phyloP scores from a whole-genome alignment of 2,888 invertebrate species.

The Phortica magna region DNA sequence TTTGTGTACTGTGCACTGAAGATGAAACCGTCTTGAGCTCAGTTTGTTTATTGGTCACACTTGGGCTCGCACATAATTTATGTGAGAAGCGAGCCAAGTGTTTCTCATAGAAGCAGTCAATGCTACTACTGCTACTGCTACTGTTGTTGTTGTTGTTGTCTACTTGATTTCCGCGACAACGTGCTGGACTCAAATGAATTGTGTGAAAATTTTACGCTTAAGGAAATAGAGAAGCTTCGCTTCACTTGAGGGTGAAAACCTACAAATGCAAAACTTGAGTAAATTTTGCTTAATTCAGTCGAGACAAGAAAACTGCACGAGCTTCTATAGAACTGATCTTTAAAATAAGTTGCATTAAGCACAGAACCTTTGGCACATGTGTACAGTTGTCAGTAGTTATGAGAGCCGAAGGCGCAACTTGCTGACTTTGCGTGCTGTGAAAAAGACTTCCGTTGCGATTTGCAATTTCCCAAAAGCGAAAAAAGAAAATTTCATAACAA shows the following conservation, averaged over 20 bases:
- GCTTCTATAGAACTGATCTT: conserved; percentile 17
- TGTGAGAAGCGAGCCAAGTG: conserved; percentile 70
- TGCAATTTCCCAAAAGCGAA: conserved; percentile 18
- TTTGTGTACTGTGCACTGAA: neutral
- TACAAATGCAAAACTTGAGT: conserved; percentile 53
- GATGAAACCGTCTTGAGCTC: conserved; percentile 46
- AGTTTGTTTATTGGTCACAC: conserved; percentile 75
- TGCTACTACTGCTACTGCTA: neutral
- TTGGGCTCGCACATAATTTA: conserved; percentile 75
- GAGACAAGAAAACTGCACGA: neutral
- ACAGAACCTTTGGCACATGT: neutral
- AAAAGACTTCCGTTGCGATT: conserved; percentile 10
- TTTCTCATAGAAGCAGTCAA: conserved; percentile 61
- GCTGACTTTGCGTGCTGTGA: conserved; percentile 2
- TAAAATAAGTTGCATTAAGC: neutral
- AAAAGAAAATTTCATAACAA: neutral
- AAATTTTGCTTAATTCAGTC: neutral
- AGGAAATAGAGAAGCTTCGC: conserved; percentile 18
- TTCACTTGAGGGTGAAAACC: conserved; percentile 51
- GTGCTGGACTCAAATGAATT: conserved; percentile 64
- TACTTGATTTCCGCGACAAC: conserved; percentile 39
- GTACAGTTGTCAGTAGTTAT: neutral
- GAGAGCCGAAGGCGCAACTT: neutral
- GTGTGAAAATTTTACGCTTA: conserved; percentile 57
- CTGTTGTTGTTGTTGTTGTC: conserved; percentile 3